These are phyloP conservation scores for Hirundo rustica DNA, from an alignment of 2,797 vertebrate genomes.

Conservation along the genomic window DNA sequence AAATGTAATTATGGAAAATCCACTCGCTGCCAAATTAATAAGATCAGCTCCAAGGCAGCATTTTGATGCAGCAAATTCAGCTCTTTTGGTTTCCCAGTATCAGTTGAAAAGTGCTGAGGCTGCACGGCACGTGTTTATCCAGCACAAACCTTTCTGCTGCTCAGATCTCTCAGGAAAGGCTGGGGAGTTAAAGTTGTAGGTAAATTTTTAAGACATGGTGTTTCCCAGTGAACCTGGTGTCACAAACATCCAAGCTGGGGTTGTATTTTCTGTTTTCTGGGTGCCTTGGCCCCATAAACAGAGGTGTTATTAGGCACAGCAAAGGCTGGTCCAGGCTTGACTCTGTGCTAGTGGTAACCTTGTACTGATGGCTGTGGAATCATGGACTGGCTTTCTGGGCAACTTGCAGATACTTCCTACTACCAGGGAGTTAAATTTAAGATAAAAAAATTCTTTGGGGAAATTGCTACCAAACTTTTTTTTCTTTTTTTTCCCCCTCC, in stretches of 20 bases:
- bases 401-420: neutral
- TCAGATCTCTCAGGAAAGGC: neutral
- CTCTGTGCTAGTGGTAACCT: neutral
- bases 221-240: neutral
- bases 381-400: neutral
- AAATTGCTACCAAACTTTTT: neutral
- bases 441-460: neutral
- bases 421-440: neutral
- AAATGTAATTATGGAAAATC: neutral
- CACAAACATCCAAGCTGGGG: neutral
- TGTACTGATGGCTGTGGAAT: neutral
- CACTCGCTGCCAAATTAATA: neutral
- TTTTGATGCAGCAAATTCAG: neutral
- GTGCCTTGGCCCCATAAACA: neutral
- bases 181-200: neutral
- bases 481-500: fast-evolving
- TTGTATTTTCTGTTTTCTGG: neutral
- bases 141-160: neutral
- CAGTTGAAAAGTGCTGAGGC: neutral
- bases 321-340: neutral
- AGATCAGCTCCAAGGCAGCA: neutral
- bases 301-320: neutral
- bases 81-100: neutral
- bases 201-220: neutral
- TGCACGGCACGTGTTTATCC: neutral